A percentile compares a stretch with the other conserved stretches of the same genome.
Conservation (phyloP, 2,797 vertebrate genomes). For the Sparus aurata region DNA sequence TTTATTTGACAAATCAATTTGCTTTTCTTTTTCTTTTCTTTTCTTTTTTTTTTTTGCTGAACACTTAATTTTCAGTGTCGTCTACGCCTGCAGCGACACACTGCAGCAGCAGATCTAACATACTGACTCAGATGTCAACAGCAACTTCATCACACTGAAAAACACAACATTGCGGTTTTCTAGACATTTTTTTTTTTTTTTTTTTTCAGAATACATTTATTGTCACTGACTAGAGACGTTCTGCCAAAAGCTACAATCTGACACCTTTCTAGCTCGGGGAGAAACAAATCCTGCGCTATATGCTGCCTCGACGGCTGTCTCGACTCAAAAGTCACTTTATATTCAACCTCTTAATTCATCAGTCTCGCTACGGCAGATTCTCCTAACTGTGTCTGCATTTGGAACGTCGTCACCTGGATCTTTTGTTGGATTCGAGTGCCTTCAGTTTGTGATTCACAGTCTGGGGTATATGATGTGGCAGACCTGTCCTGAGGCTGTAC, state of each 20-base stretch:
- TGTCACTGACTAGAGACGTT: slow-evolving; percentile 53
- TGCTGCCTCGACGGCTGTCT: slow-evolving; percentile 7
- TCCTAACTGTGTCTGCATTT: slow-evolving; percentile 12
- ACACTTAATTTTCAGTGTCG: slow-evolving; percentile 60
- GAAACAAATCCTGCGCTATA: slow-evolving; percentile 41
- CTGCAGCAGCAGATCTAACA: slow-evolving; percentile 64
- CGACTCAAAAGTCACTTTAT: neutral
- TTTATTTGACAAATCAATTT: slow-evolving; percentile 76
- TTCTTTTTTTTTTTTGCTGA: slow-evolving; percentile 24
- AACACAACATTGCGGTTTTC: slow-evolving; percentile 66
- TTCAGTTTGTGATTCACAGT: slow-evolving; percentile 58
- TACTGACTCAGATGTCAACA: slow-evolving; percentile 66
- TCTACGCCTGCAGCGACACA: slow-evolving; percentile 57
- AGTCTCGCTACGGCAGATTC: slow-evolving; percentile 7
- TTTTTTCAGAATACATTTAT: slow-evolving; percentile 66
- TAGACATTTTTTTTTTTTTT: slow-evolving; percentile 50
- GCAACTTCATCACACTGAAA: slow-evolving; percentile 72
- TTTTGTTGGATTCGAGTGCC: slow-evolving; percentile 32
- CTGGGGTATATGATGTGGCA: slow-evolving; percentile 80
- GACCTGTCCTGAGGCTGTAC: slow-evolving; percentile 76
- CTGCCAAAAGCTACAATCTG: slow-evolving; percentile 45
- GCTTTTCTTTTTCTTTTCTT: neutral
- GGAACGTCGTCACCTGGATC: slow-evolving; percentile 12
- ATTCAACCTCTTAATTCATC: slow-evolving; percentile 7
- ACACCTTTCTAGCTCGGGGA: slow-evolving; percentile 41